Evolutionary conservation across 30 jellyfish, hydroid and myxozoan genomes (phyloP).

Genomic region (Mastigias papua): DNA sequence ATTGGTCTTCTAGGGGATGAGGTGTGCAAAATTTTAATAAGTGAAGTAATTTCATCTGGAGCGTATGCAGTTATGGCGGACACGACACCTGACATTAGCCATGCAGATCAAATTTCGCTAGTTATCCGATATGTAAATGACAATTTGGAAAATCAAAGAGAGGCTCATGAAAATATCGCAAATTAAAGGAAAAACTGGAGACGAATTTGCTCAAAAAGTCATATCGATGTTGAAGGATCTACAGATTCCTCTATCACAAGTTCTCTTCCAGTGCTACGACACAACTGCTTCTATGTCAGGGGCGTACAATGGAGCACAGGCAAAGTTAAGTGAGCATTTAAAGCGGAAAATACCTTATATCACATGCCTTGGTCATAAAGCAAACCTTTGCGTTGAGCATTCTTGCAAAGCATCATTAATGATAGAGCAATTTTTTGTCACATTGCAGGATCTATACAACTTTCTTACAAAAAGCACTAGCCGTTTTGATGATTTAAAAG

Average conservation of each 20-base stretch:
- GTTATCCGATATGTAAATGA: slow-evolving; percentile 5
- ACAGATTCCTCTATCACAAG: slow-evolving; percentile 2
- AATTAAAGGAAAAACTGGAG: slow-evolving; percentile 7
- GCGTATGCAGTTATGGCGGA: slow-evolving; percentile 20
- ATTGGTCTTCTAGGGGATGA: slow-evolving; percentile 15
- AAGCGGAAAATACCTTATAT: slow-evolving; percentile 19
- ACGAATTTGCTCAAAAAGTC: slow-evolving; percentile 12
- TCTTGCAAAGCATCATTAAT: slow-evolving; percentile 23
- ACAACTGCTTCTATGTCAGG: slow-evolving; percentile 42
- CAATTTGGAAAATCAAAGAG: slow-evolving; percentile 13
- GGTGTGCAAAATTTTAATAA: background rate
- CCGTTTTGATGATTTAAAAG: background rate
- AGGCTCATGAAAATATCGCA: slow-evolving; percentile 22
- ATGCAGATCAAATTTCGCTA: background rate
- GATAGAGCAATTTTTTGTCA: slow-evolving; percentile 40
- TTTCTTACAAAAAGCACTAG: slow-evolving; percentile 54
- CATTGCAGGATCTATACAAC: slow-evolving; percentile 56
- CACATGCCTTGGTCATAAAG: slow-evolving; percentile 50
- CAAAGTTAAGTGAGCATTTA: slow-evolving; percentile 19
- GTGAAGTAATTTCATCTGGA: slow-evolving; percentile 12
- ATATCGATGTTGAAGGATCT: slow-evolving; percentile 1
- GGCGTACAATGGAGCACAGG: slow-evolving; percentile 31
- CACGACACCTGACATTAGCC: slow-evolving; percentile 23
- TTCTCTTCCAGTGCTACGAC: slow-evolving; percentile 33
- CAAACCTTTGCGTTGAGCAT: slow-evolving; percentile 55